phyloP scores from a whole-genome alignment of 2,113 vertebrate genomes.

The Toxotes jaculatrix region DNA sequence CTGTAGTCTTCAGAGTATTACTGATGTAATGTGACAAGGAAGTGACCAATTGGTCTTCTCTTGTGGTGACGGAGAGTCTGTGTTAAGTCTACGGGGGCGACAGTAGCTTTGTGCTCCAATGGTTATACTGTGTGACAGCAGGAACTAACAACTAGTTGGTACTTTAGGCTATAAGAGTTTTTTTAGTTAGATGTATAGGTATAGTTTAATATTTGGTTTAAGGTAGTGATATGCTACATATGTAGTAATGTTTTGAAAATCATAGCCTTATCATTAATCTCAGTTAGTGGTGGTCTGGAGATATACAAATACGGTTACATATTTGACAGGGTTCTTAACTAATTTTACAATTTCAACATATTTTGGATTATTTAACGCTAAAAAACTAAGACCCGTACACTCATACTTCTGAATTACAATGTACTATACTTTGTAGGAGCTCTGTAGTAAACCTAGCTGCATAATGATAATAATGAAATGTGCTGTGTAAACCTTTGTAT shows the following conservation, averaged over 20 bases:
- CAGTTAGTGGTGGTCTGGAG: background rate
- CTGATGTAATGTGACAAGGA: slow-evolving; percentile 81
- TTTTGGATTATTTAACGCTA: background rate
- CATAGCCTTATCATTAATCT: background rate
- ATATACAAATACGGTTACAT: background rate
- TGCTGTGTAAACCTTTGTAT: background rate
- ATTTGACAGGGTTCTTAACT: too few species aligned
- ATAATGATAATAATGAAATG: background rate
- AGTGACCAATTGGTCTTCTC: slow-evolving; percentile 78
- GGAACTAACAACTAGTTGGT: slow-evolving; percentile 46
- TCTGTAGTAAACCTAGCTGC: background rate
- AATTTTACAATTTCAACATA: background rate
- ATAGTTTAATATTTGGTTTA: background rate
- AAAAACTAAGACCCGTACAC: background rate
- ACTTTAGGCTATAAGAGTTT: slow-evolving; percentile 21
- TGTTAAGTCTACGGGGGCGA: slow-evolving; percentile 64
- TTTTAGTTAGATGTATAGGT: slow-evolving; percentile 24
- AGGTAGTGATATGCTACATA: background rate
- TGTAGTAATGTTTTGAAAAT: background rate
- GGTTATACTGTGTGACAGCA: slow-evolving; percentile 61
- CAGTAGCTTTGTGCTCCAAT: slow-evolving; percentile 60
- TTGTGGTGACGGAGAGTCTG: slow-evolving; percentile 69
- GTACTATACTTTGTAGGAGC: background rate
- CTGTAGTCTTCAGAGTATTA: slow-evolving; percentile 64
- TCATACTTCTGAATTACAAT: background rate